Base-by-base conservation (phyloP, 2,113 vertebrate species). In the Canis aureus region DNA sequence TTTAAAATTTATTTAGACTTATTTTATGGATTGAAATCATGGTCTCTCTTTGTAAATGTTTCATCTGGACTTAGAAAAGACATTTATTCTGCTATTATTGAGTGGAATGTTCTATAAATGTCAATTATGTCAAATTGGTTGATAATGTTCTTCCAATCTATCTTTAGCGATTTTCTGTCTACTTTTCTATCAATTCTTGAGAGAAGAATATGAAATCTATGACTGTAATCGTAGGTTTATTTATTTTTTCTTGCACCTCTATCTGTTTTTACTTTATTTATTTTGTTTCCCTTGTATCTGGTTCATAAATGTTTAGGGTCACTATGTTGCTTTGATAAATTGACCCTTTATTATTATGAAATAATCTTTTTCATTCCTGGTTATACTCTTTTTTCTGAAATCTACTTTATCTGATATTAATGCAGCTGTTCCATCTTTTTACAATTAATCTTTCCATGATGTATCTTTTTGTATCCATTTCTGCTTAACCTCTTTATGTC, bases 321-420 rank as follows among this genome's bases (percentile, higher is more conserved):
- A 4, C 2, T 79, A 19, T 67, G 0, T 74, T 8, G 0, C 85
- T 23, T 64, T 86, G 19, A 16, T 91, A 59, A 19, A 86, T 59
- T 94, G 3, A 80, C 17, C 0, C 5, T 74, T 74, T 59, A 59
- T 91, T 32, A 57, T 78, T 73, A 53, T 62, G 51, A 81, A 91
- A 76, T 1, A 67, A 9, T 22, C 11, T 73, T 80, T 17, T 64
- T 84, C 10, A 62, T 73, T 67, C 6, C 8, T 51, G 15, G 3
- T 57, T 69, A 35, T 78, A 71, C 27, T 62, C 49, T 94, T 96
- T 92, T 27, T 91, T 64, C 87, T 78, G n/a, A 91, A 93, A 71
- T 22, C 4, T 80, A 43, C 43, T 66, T 91, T 55, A 29, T 17
- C 19, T 89, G 12, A 64, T 92, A 53, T 38, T 62, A 84, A 12